These are phyloP conservation scores for Tympanoctomys barrerae DNA, from an alignment of 2,797 vertebrate species.

Conservation along the genomic window DNA sequence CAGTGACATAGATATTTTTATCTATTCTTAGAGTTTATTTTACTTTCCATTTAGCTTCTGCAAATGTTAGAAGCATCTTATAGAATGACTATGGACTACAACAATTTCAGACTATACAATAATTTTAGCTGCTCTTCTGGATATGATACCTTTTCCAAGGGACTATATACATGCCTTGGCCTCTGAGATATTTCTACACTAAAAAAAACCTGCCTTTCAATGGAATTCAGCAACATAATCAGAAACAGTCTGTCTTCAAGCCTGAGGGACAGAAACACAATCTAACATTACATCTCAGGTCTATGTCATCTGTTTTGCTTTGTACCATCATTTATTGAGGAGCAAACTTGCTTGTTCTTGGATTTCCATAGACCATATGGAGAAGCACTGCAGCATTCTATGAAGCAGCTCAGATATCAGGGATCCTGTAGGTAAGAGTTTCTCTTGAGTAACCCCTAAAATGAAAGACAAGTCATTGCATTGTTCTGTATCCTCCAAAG, in stretches of 20 bases:
- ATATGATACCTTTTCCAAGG: not conserved
- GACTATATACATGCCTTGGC: not conserved
- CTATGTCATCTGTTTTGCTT: not conserved
- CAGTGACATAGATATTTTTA: not conserved
- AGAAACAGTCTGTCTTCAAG: not conserved
- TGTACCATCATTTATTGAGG: not conserved
- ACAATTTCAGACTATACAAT: not conserved
- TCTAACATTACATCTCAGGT: not conserved
- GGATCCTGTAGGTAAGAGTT: not conserved
- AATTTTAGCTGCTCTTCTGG: not conserved
- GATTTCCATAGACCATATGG: not conserved
- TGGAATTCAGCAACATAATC: not conserved
- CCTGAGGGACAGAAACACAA: not conserved
- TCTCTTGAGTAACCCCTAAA: not conserved
- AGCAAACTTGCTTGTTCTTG: not conserved
- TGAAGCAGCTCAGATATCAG: not conserved
- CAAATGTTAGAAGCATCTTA: not conserved
- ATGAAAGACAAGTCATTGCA: not conserved
- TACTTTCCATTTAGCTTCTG: not conserved
- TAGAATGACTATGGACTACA: not conserved
- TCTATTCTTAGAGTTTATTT: not conserved
- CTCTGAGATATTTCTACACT: not conserved
- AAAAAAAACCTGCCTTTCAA: not conserved
- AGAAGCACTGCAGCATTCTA: not conserved
- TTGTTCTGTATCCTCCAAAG: not conserved